These are phyloP conservation scores for Apotomis turbidana DNA, from an alignment of 2,888 invertebrate species.

Conservation along the genomic window DNA sequence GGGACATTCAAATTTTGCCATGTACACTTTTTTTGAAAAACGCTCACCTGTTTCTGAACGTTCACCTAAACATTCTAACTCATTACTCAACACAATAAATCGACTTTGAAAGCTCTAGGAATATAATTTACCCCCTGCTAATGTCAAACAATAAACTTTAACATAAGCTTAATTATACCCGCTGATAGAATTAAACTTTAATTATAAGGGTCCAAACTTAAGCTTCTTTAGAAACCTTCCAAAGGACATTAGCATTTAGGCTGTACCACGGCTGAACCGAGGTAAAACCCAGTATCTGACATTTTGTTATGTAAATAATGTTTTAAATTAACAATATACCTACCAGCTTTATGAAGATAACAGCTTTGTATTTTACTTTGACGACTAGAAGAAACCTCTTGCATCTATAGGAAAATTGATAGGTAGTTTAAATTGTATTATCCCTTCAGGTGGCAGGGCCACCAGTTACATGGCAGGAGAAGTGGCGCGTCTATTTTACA, in stretches of 20 bases:
- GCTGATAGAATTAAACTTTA: constrained; percentile 23
- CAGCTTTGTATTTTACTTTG: too few relatives aligned
- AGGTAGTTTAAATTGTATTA: too few relatives aligned
- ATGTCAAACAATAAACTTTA: constrained; percentile 1
- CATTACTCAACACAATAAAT: background rate
- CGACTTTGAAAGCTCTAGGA: background rate
- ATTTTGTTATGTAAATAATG: background rate
- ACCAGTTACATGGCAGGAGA: too few relatives aligned
- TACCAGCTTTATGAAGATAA: too few relatives aligned
- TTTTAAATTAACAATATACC: background rate
- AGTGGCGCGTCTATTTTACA: too few relatives aligned
- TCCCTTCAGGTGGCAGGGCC: too few relatives aligned
- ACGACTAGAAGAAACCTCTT: too few relatives aligned
- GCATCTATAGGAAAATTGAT: too few relatives aligned
- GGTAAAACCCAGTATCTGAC: background rate
- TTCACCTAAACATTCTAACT: background rate
- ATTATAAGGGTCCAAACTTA: constrained; percentile 8
- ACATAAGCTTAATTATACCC: constrained; percentile 19
- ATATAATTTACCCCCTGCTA: background rate
- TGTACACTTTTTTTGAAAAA: too few relatives aligned
- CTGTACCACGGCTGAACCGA: background rate
- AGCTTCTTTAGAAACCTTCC: constrained; percentile 10
- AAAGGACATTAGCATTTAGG: constrained; percentile 19
- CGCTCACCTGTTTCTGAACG: constrained; percentile 3
- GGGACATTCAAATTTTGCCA: too few relatives aligned